These are phyloP conservation scores for Cotesia typhae DNA, from an alignment of 1,140 invertebrate genomes.

Conservation along the genomic window DNA sequence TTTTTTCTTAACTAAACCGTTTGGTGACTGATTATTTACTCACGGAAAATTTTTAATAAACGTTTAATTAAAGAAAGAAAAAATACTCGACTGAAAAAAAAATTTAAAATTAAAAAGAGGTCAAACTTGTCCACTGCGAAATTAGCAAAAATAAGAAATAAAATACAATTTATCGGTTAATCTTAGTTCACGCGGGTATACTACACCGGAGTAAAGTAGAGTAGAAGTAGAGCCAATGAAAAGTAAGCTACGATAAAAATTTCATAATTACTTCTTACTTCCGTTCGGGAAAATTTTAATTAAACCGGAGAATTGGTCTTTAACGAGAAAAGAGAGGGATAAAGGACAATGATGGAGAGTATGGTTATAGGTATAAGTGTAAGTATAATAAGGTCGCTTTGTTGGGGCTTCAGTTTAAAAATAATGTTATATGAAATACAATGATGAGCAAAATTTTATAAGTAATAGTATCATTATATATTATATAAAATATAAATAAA, in stretches of 20 bases:
- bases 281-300: conserved; percentile 60
- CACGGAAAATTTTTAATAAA: no score
- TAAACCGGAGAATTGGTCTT: conserved; percentile 58
- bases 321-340: conserved; percentile 48
- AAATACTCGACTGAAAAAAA: neutral
- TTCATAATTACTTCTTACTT: conserved; percentile 62
- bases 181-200: conserved; percentile 45
- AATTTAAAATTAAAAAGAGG: neutral
- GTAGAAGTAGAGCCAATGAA: conserved; percentile 40
- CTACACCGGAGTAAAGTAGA: conserved; percentile 11
- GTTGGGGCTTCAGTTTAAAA: no score
- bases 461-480: no score
- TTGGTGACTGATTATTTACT: no score
- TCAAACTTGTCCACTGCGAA: conserved; percentile 50
- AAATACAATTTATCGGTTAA: conserved; percentile 56
- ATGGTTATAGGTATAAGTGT: neutral
- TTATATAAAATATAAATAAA: conserved; percentile 32
- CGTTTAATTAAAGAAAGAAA: neutral
- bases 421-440: no score
- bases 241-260: conserved; percentile 58
- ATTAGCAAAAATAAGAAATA: conserved; percentile 50
- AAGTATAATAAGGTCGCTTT: neutral
- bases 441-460: no score
- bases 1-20: no score
- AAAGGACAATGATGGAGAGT: conserved; percentile 13